Base-by-base conservation (phyloP, 2,797 vertebrate species). In the Sciurus vulgaris region DNA sequence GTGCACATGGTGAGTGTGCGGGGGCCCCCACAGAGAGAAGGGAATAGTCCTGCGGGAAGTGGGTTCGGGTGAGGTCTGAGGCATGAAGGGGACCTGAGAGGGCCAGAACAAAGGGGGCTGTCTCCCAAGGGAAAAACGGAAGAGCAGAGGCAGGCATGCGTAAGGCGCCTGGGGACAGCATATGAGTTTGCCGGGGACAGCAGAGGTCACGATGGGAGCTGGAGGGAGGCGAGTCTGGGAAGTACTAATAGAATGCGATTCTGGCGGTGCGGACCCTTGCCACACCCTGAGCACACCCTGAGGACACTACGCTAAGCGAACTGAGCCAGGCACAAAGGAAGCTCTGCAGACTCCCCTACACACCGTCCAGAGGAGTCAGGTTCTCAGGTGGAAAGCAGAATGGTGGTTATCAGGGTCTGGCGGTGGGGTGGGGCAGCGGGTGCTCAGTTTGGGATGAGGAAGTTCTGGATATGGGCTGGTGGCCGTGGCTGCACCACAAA, bases 281-380 rank as follows among this genome's bases (percentile, higher is more conserved):
- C 3, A 0, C 7, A 0, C 2, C 44, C 3, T 0, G n/a, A 24
- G 18, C 20, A 18, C 35, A 5, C 81, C 61, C 30, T 0, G 51
- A 44, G 79, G 35, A 24, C 38, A 6, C 33, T 8, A 54, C 17
- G 14, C 44, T 44, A 4, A 56, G 22, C 13, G 38, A 56, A 76
- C 59, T 33, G 54, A 38, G n/a, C 35, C 5, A 14, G 18, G 11
- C 24, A 20, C 13, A 11, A 54, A 81, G 78, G 56, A 65, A 54
- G 22, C 9, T 6, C 22, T 2, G 7, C 26, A 10, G 1, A 33
- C 59, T 13, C 3, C 30, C 17, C 15, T 38, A 7, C 12, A 2
- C 13, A 26, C 49, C 51, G 51, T 72, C 28, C 67, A 28, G n/a
- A 74, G 28, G 18, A 38, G 11, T 38, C 67, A 22, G 28, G 67